Evolutionary conservation across 2,113 vertebrate species (phyloP).

Genomic region (Sitta europaea): DNA sequence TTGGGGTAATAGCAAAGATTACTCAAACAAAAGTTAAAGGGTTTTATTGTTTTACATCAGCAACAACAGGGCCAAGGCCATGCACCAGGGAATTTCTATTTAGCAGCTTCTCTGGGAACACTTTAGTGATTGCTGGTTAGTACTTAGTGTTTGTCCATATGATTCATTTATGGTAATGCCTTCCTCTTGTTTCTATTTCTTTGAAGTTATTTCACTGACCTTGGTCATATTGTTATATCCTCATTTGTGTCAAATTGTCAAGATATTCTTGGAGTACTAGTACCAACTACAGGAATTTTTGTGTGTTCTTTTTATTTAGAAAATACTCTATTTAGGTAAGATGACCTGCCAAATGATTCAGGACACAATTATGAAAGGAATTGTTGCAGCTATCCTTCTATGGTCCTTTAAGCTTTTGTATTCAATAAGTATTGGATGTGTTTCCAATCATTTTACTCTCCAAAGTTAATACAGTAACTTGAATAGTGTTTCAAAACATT

Average conservation of each 20-base stretch:
- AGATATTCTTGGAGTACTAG: slow-evolving; percentile 80
- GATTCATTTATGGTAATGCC: background rate
- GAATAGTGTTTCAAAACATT: background rate
- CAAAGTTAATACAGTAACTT: background rate
- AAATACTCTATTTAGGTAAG: slow-evolving; percentile 80
- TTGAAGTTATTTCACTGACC: slow-evolving; percentile 79
- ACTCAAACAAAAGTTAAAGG: background rate
- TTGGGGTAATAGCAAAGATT: background rate
- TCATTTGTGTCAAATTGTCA: slow-evolving; percentile 77
- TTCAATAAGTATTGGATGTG: background rate
- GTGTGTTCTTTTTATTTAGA: slow-evolving; percentile 82
- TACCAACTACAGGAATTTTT: slow-evolving; percentile 83
- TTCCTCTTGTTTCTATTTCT: background rate
- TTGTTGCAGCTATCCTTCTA: background rate
- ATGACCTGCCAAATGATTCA: background rate
- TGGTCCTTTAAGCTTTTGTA: background rate
- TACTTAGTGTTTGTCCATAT: background rate
- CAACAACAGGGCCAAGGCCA: background rate
- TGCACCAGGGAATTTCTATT: background rate
- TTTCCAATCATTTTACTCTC: background rate
- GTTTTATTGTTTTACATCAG: background rate
- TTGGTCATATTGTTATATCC: slow-evolving; percentile 71
- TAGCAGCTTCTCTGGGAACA: background rate
- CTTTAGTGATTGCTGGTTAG: background rate
- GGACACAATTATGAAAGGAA: background rate